A percentile compares a stretch with the other conserved stretches of the same genome.
Conservation (phyloP, 2,888 invertebrate species). For the Yponomeuta plumbellus region DNA sequence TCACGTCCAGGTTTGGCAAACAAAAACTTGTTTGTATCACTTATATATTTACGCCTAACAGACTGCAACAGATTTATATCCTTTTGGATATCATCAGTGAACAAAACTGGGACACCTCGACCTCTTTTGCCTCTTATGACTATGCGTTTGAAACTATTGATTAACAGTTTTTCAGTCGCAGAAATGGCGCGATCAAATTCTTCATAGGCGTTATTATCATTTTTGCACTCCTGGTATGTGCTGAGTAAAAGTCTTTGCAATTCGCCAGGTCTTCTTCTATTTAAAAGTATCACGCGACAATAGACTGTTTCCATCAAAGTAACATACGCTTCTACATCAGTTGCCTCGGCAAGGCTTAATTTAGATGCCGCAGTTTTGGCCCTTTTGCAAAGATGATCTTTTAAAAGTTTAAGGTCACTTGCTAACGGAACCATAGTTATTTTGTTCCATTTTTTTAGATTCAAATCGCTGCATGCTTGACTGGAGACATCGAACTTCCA, state of each 20-base stretch:
- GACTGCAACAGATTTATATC: constrained; percentile 21
- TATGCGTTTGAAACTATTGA: constrained; percentile 31
- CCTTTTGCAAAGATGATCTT: constrained; percentile 23
- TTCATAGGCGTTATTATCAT: constrained; percentile 24
- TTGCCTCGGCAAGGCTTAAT: neutral
- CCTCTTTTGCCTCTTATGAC: too few relatives aligned
- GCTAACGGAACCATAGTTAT: constrained; percentile 25
- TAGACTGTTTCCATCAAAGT: neutral
- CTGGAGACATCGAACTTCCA: constrained; percentile 23
- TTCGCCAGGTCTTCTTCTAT: constrained; percentile 11
- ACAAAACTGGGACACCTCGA: constrained; percentile 31
- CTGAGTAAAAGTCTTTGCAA: constrained; percentile 18
- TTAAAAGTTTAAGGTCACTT: constrained; percentile 24
- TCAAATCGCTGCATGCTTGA: constrained; percentile 23
- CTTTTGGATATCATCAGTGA: constrained; percentile 29
- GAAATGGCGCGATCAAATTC: constrained; percentile 27
- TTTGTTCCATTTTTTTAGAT: constrained; percentile 24
- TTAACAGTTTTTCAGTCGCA: constrained; percentile 27
- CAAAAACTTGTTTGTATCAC: constrained; percentile 14
- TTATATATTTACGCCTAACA: constrained; percentile 13
- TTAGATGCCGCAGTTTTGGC: neutral
- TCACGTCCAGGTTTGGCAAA: constrained; percentile 17
- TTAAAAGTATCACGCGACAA: neutral
- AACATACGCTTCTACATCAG: neutral
- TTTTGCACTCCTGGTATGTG: constrained; percentile 21